Conservation (phyloP, 2,888 invertebrate species). For the Cephalotes varians region DNA sequence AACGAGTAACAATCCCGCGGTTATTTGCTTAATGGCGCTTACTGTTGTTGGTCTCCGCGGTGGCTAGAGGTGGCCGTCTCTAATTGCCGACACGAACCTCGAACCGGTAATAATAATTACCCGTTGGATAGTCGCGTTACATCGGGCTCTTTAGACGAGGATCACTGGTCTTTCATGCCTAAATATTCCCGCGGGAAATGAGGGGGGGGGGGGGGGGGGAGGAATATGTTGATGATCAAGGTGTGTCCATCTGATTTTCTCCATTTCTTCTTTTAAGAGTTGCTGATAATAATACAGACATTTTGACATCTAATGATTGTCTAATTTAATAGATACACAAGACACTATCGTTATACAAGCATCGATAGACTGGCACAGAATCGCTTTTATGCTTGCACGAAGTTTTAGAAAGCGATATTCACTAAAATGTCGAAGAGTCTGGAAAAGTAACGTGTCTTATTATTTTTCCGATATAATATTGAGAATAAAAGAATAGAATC, state of each 20-base stretch:
- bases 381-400: neutral
- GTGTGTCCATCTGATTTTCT: neutral
- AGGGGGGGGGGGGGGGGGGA: too few relatives aligned
- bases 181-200: slow-evolving; percentile 4
- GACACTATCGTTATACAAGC: neutral
- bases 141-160: slow-evolving; percentile 28
- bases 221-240: neutral
- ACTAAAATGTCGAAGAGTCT: neutral
- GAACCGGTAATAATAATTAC: slow-evolving; percentile 79
- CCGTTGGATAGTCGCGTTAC: slow-evolving; percentile 59
- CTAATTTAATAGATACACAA: neutral
- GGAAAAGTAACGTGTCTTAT: neutral
- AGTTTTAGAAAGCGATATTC: slow-evolving; percentile 10
- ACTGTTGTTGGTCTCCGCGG: slow-evolving; percentile 75
- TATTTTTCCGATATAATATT: neutral
- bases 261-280: neutral
- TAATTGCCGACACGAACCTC: slow-evolving; percentile 80
- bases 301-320: neutral
- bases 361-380: neutral
- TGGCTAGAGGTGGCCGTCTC: slow-evolving; percentile 76
- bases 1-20: slow-evolving; percentile 71
- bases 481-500: neutral
- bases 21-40: slow-evolving; percentile 78
- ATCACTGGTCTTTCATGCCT: neutral
- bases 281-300: neutral